A percentile compares a stretch with the other conserved stretches of the same genome.
These are phyloP conservation scores for Gymnocephalus cernua DNA, from an alignment of 2,113 vertebrate species.

Conservation along the genomic window DNA sequence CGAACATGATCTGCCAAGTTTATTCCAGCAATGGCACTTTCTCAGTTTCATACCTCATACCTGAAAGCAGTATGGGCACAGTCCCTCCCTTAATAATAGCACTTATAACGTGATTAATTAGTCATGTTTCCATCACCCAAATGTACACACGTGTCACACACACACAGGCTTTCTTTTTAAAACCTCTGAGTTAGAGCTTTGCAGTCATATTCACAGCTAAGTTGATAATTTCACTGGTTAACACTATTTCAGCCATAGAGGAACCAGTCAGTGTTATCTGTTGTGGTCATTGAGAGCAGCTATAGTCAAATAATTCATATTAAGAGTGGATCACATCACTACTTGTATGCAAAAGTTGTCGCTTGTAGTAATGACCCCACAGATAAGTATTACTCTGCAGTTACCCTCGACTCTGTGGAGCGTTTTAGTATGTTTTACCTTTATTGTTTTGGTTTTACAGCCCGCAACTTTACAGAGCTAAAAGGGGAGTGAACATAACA, in stretches of 20 bases:
- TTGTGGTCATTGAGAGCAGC: neutral
- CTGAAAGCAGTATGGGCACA: neutral
- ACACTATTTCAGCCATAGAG: neutral
- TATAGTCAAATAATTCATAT: neutral
- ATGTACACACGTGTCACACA: neutral
- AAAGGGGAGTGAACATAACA: neutral
- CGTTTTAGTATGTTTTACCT: neutral
- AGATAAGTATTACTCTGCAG: neutral
- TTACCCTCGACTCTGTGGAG: neutral
- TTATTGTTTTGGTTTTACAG: neutral
- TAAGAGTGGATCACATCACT: neutral
- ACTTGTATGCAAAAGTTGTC: neutral
- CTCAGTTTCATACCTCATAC: neutral
- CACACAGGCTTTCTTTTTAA: neutral
- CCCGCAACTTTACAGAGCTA: neutral
- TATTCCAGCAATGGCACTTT: neutral
- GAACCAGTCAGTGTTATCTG: neutral
- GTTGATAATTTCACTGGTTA: neutral
- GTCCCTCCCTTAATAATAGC: no score
- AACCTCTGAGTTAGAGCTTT: no score
- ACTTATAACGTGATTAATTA: conserved; percentile 1
- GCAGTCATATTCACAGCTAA: neutral
- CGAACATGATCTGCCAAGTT: neutral
- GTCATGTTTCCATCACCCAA: neutral
- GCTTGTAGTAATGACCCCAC: neutral